Conservation (phyloP, 2,113 vertebrate species). For the Argyrosomus japonicus region DNA sequence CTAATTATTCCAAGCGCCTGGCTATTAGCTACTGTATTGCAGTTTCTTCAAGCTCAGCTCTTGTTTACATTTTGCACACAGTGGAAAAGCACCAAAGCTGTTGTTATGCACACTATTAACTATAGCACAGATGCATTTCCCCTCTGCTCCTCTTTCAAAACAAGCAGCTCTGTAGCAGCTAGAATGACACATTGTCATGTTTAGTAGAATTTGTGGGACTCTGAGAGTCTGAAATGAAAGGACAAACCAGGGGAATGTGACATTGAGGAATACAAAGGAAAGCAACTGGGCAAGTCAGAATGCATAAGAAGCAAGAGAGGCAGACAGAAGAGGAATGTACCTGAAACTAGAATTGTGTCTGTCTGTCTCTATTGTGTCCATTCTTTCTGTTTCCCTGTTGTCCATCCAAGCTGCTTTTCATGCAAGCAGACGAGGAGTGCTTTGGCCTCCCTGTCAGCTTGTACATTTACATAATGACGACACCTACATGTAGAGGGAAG, state of each 20-base stretch:
- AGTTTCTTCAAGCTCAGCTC: background rate
- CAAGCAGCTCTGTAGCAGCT: slow-evolving; percentile 3
- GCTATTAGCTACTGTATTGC: background rate
- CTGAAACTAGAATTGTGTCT: background rate
- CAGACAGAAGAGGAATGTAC: background rate
- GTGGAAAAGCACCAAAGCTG: slow-evolving; percentile 34
- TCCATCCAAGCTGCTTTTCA: background rate
- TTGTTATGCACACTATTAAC: slow-evolving; percentile 28
- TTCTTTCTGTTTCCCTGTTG: slow-evolving; percentile 16
- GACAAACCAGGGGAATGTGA: slow-evolving; percentile 24
- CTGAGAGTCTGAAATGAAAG: slow-evolving; percentile 27
- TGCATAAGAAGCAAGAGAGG: slow-evolving; percentile 5
- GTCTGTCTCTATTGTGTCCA: background rate
- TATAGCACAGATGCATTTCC: slow-evolving; percentile 8
- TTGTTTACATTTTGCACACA: slow-evolving; percentile 26
- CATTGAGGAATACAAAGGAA: slow-evolving; percentile 1
- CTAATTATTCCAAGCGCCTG: background rate
- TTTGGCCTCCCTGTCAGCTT: background rate
- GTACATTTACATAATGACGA: slow-evolving; percentile 13
- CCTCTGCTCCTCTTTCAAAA: slow-evolving; percentile 17
- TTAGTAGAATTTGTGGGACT: slow-evolving; percentile 19
- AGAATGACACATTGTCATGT: slow-evolving; percentile 40
- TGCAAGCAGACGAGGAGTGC: background rate
- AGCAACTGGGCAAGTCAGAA: slow-evolving; percentile 20
- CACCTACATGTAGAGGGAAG: background rate